Evolutionary conservation across 2,113 vertebrate species (phyloP), one percentile per base, ranked within the genome.

Genomic region (Glareola pratincola): DNA sequence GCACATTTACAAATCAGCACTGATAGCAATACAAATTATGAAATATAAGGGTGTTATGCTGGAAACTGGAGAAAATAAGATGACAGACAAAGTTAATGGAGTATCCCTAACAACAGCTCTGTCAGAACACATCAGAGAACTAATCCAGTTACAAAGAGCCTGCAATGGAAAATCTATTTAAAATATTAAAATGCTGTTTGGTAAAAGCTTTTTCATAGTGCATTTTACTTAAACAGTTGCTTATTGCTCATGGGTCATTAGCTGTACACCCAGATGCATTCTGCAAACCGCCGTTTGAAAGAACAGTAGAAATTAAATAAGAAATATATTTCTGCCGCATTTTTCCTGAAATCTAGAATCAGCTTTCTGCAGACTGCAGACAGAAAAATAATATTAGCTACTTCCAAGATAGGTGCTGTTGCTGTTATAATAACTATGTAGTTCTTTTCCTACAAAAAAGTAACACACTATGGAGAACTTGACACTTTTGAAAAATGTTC

Each of bases 11-110:
- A 99, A 99, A 99, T 99, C 99, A 99, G 98, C 99, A 98, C 98
- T 99, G 99, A 99, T 99, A 99, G 99, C 99, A 99, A 99, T 99
- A 99, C 99, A 99, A 99, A 99, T 99, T 99, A 99, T 99, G 99
- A 99, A 99, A 99, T 99, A 99, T 99, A 99, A 99, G 98, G 98
- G 98, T 98, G 98, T 99, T 99, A 98, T 97, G 96, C 96, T 30
- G 97, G 98, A 99, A 99, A 98, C 98, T 98, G 91, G 94, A 98
- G 98, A 98, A 99, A 99, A 99, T 98, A 98, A 99, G 99, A 99
- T 99, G 99, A 99, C 98, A 99, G 99, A 99, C 99, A 99, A 99
- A 99, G 98, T 99, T 99, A 99, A 99, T 99, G 99, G 99, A 99
- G 98, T 99, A 99, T 99, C 98, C 98, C 98, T 99, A 99, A 99